phyloP scores from a whole-genome alignment of 2,888 invertebrate genomes.

The Lasioglossum marginatum region DNA sequence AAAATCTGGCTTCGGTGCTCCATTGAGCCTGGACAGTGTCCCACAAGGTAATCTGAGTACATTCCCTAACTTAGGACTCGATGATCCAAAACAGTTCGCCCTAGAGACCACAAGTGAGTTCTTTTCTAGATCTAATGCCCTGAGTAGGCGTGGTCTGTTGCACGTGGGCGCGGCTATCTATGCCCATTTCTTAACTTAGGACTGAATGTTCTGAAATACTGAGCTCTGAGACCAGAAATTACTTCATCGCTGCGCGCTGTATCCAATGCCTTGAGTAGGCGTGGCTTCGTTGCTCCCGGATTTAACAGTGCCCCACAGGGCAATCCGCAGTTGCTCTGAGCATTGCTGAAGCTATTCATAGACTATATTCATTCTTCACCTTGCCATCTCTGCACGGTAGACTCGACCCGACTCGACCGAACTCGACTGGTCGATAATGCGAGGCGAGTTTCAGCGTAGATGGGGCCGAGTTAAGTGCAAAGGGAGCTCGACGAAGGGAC shows the following conservation, averaged over 20 bases:
- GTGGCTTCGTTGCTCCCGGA: neutral
- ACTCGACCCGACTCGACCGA: neutral
- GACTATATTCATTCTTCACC: neutral
- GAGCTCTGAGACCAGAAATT: neutral
- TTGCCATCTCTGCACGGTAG: neutral
- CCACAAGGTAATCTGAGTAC: neutral
- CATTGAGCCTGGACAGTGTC: neutral
- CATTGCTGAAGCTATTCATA: neutral
- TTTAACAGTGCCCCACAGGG: neutral
- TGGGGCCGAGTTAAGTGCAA: constrained; percentile 1
- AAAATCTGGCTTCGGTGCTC: neutral
- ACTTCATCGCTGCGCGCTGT: too few relatives aligned
- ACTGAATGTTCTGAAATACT: neutral
- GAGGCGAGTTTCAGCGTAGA: constrained; percentile 10
- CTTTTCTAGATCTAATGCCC: neutral
- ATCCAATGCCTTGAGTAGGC: neutral
- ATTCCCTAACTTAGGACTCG: neutral
- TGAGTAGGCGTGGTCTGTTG: neutral
- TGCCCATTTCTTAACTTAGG: neutral
- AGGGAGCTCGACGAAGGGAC: neutral
- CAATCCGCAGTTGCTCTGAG: neutral
- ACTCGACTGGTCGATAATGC: neutral
- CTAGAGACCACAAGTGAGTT: neutral
- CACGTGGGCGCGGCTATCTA: neutral
- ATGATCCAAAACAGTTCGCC: neutral